These are phyloP conservation scores for Riparia riparia DNA, from an alignment of 2,113 vertebrate species.

Conservation along the genomic window DNA sequence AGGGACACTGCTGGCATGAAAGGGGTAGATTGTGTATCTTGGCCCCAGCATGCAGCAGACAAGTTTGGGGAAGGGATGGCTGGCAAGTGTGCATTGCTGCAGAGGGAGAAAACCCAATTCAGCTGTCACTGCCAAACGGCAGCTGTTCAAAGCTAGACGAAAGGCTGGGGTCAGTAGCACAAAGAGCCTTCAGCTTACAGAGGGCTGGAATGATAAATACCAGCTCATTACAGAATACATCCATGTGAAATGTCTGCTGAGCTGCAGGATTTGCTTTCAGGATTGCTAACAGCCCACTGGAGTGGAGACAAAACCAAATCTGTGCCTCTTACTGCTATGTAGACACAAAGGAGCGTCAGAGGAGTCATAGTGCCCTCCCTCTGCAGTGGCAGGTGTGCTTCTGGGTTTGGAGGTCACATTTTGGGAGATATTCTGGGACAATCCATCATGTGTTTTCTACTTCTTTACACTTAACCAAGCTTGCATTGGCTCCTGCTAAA, in stretches of 20 bases:
- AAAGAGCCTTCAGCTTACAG: conserved; percentile 35
- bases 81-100: conserved; percentile 21
- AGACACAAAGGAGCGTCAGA: neutral
- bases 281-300: neutral
- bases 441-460: neutral
- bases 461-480: conserved; percentile 33
- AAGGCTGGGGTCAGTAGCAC: conserved; percentile 41
- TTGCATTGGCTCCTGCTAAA: neutral
- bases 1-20: neutral
- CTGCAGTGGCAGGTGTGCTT: neutral
- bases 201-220: conserved; percentile 16
- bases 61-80: conserved; percentile 1
- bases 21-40: conserved; percentile 25
- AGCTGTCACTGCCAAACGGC: conserved; percentile 35
- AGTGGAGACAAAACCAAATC: conserved; percentile 16
- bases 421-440: neutral
- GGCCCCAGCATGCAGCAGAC: neutral
- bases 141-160: conserved; percentile 2
- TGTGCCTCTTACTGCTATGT: neutral
- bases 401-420: neutral
- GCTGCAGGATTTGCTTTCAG: conserved; percentile 18
- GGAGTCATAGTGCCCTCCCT: neutral
- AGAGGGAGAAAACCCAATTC: conserved; percentile 28
- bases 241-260: conserved; percentile 26
- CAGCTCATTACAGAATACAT: conserved; percentile 21